Percentiles rank a stretch among this genome's conserved stretches.
Evolutionary conservation across 2,113 vertebrate species (phyloP).

Genomic region (Aramus guarauna): DNA sequence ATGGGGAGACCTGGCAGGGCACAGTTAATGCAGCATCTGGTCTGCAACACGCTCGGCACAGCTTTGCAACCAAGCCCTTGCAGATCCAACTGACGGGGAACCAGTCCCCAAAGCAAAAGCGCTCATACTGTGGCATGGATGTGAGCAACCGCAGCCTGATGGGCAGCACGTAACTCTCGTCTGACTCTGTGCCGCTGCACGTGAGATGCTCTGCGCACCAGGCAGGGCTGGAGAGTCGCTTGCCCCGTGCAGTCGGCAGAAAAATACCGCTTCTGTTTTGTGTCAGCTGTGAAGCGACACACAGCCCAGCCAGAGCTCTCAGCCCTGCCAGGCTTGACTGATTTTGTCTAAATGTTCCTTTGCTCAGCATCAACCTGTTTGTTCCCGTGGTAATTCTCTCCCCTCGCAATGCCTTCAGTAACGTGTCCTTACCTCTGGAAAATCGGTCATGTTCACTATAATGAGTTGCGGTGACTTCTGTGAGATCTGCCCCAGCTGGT

Average conservation of each 20-base stretch:
- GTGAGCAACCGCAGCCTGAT: background rate
- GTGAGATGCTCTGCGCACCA: background rate
- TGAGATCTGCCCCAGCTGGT: slow-evolving; percentile 94
- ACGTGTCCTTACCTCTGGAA: slow-evolving; percentile 86
- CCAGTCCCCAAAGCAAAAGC: background rate
- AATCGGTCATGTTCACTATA: slow-evolving; percentile 90
- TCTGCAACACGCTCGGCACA: accelerated
- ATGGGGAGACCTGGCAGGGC: background rate
- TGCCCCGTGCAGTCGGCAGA: background rate
- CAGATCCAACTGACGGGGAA: background rate
- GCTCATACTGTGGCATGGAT: background rate
- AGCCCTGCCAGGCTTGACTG: background rate
- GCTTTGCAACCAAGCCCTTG: background rate
- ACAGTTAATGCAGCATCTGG: background rate
- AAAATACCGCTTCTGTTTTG: background rate
- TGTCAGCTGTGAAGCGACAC: background rate
- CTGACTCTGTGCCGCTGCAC: background rate
- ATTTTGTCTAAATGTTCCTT: background rate
- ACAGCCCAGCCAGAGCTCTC: background rate
- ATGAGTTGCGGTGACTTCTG: slow-evolving; percentile 92
- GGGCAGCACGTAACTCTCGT: background rate
- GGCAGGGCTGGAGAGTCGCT: background rate
- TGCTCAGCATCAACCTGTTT: background rate
- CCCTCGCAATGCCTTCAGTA: background rate
- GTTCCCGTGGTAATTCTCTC: background rate